Percentiles rank a stretch among this genome's conserved stretches.
Conservation (phyloP, 2,888 invertebrate genomes). For the Dryomyza anilis region DNA sequence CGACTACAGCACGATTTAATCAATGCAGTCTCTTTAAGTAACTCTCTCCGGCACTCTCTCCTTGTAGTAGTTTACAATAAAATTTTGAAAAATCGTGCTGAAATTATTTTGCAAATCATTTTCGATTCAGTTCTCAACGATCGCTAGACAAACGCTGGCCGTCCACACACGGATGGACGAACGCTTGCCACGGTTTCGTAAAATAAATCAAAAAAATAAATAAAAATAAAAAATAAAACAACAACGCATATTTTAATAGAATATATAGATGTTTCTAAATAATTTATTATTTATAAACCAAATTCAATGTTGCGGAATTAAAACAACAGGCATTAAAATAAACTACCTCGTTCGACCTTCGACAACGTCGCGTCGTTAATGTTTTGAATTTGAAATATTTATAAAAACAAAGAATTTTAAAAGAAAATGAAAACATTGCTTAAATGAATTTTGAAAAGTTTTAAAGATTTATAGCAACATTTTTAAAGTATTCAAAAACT, state of each 20-base stretch:
- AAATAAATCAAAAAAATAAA: no score
- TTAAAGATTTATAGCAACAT: constrained; percentile 7
- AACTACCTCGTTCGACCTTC: neutral
- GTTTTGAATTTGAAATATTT: neutral
- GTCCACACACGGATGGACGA: constrained; percentile 5
- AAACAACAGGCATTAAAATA: neutral
- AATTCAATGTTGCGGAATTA: neutral
- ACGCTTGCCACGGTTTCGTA: constrained; percentile 5
- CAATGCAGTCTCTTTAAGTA: no score
- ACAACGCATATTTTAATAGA: no score
- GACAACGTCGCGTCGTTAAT: neutral
- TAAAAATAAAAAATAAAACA: neutral
- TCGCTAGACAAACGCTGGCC: constrained; percentile 20
- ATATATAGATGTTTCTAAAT: no score
- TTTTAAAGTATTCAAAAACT: constrained; percentile 3
- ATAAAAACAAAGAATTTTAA: constrained; percentile 9
- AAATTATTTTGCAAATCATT: neutral
- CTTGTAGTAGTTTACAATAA: neutral
- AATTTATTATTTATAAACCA: no score
- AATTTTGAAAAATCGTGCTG: neutral
- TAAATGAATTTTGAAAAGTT: constrained; percentile 13
- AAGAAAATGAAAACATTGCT: constrained; percentile 23
- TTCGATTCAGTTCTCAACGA: constrained; percentile 23
- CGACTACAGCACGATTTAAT: no score
- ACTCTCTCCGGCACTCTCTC: neutral